Evolutionary conservation across 2,113 vertebrate species (phyloP), one percentile per base, ranked within the genome.

Genomic region (Embiotoca jacksoni): DNA sequence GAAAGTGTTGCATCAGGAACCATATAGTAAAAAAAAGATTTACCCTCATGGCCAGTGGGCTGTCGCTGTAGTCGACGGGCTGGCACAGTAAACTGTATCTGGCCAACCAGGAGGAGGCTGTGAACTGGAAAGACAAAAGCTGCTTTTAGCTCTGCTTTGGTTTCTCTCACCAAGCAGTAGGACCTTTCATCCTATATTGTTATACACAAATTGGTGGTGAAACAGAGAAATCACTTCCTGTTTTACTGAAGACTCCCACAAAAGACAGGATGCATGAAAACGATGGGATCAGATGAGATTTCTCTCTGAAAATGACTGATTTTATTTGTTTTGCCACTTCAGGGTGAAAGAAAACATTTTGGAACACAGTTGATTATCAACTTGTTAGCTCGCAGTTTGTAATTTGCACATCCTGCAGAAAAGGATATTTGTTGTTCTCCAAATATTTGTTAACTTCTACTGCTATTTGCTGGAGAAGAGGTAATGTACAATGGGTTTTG

Each of bases 31-130:
- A 39, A 33, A 33, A 14, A n/a, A n/a, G 16, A 58, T 13, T 74
- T 85, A 93, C 94, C 91, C 92, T 92, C 67, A 89, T 84, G 71
- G 91, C 85, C 69, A 91, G 86, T 37, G 90, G 82, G 11, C 88
- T 94, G 81, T 0, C 0, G 44, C 87, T 94, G 88, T 93, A 92
- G 81, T 93, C 94, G 31, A 92, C 92, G 0, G 91, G 93, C 81
- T 94, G 92, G 63, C 94, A 94, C 61, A 95, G 83, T 52, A 91
- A 94, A 86, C 91, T 95, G 85, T 92, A 94, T 70, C 74, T 71
- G 32, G 71, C 90, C 87, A 92, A 89, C 69, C 94, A 37, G n/a
- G 74, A 93, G 16, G 94, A 92, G 60, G 89, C 81, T 77, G 92
- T 79, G 80, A 96, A 94, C 94, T 95, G 77, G 32, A 77, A 74